A percentile compares a stretch with the other conserved stretches of the same genome.
These are phyloP conservation scores for Hemicrepidius hirtus DNA, from an alignment of 2,888 invertebrate species.

Conservation along the genomic window DNA sequence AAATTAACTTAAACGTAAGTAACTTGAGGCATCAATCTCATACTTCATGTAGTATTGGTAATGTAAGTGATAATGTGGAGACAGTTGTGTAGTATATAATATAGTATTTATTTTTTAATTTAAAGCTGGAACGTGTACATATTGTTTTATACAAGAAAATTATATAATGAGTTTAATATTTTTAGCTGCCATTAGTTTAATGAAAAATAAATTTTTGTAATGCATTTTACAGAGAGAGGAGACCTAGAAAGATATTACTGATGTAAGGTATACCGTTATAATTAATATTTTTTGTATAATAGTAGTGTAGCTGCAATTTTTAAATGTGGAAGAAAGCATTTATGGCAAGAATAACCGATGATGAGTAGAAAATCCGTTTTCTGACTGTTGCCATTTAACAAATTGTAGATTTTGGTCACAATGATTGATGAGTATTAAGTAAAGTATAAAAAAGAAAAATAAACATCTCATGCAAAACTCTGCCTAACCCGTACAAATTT, in stretches of 20 bases:
- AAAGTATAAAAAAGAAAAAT: too few relatives aligned
- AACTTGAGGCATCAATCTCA: constrained; percentile 57
- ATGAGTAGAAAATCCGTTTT: too few relatives aligned
- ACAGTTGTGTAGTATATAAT: constrained; percentile 59
- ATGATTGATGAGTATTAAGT: too few relatives aligned
- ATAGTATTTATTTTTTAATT: constrained; percentile 44
- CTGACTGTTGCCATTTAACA: too few relatives aligned
- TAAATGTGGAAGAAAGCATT: background rate
- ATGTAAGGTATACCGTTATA: too few relatives aligned
- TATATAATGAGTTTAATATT: background rate
- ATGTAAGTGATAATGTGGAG: constrained; percentile 63
- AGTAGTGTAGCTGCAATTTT: background rate
- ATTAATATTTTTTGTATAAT: background rate
- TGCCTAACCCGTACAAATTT: too few relatives aligned
- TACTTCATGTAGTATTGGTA: constrained; percentile 57
- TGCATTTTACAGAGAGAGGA: background rate
- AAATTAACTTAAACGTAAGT: constrained; percentile 64
- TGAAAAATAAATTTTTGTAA: constrained; percentile 1
- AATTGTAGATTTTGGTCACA: too few relatives aligned
- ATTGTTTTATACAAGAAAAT: constrained; percentile 39
- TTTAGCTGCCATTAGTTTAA: constrained; percentile 16
- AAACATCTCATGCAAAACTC: too few relatives aligned
- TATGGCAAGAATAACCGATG: too few relatives aligned
- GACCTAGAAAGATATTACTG: background rate
- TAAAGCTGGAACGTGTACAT: constrained; percentile 42